Evolutionary conservation across 2,797 vertebrate species (phyloP).

Genomic region (Hippopotamyrus pictus): DNA sequence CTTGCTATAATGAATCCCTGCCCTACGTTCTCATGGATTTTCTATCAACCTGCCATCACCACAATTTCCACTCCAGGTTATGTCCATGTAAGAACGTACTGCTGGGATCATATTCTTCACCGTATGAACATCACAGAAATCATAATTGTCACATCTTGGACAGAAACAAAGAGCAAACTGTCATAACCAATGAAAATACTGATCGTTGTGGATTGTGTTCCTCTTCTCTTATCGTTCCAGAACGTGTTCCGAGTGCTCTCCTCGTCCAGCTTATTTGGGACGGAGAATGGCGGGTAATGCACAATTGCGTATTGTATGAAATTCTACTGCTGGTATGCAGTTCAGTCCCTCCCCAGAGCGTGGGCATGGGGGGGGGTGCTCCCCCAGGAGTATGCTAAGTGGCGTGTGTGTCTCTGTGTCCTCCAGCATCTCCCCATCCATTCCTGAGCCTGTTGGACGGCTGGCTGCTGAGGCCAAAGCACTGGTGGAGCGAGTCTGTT

Average conservation of each 20-base stretch:
- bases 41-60: neutral
- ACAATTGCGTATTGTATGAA: neutral
- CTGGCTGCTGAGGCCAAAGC: constrained; percentile 73
- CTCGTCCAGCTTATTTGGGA: constrained; percentile 50
- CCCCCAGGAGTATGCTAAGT: neutral
- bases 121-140: neutral
- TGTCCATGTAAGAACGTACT: neutral
- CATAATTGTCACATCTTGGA: neutral
- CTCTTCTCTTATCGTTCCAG: constrained; percentile 46
- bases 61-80: neutral
- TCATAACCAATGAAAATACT: neutral
- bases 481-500: constrained; percentile 57
- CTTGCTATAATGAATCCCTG: neutral
- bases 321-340: neutral
- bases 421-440: constrained; percentile 37
- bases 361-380: neutral
- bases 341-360: neutral
- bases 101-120: neutral
- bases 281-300: constrained; percentile 48
- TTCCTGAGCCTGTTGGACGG: constrained; percentile 62
- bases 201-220: too few relatives aligned
- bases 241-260: constrained; percentile 79
- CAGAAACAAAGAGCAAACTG: neutral
- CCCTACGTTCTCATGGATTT: neutral
- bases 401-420: constrained; percentile 29